Evolutionary conservation across 2,888 invertebrate species (phyloP).

Genomic region (Lagria hirta): DNA sequence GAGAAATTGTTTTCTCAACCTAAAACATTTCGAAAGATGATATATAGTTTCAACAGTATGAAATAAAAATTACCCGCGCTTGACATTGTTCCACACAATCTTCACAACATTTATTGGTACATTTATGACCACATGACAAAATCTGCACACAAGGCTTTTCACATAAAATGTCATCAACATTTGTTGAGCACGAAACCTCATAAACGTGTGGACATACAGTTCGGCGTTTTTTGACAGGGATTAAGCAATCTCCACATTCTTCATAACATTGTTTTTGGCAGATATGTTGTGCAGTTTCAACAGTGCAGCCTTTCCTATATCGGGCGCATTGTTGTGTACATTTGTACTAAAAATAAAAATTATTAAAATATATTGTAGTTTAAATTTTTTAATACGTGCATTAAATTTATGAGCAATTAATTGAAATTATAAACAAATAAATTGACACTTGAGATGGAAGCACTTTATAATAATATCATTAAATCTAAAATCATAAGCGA

Average conservation of each 20-base stretch:
- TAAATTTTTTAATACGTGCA: no score
- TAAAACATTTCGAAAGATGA: conserved; percentile 34
- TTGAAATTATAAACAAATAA: no score
- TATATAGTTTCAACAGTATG: no score
- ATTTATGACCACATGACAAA: conserved; percentile 58
- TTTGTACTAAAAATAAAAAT: conserved; percentile 53
- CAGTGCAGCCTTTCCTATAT: conserved; percentile 54
- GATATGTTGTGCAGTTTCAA: conserved; percentile 28
- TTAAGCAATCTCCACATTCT: conserved; percentile 56
- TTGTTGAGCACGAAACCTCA: conserved; percentile 51
- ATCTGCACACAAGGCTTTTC: conserved; percentile 54
- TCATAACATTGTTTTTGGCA: conserved; percentile 55
- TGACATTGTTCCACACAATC: conserved; percentile 53
- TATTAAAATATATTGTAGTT: conserved; percentile 20
- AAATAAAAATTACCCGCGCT: conserved; percentile 53
- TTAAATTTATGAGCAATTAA: no score
- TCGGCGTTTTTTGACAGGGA: conserved; percentile 54
- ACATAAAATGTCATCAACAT: conserved; percentile 54
- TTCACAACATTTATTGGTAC: conserved; percentile 56
- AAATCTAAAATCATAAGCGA: no score
- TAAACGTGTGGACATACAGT: conserved; percentile 56
- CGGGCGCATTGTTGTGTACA: conserved; percentile 56
- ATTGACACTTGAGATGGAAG: no score
- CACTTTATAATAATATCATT: no score
- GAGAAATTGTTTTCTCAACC: conserved; percentile 54